Percentiles rank a stretch among this genome's conserved stretches.
Conservation (phyloP, 2,888 invertebrate genomes). For the Sinotaia quadrata region DNA sequence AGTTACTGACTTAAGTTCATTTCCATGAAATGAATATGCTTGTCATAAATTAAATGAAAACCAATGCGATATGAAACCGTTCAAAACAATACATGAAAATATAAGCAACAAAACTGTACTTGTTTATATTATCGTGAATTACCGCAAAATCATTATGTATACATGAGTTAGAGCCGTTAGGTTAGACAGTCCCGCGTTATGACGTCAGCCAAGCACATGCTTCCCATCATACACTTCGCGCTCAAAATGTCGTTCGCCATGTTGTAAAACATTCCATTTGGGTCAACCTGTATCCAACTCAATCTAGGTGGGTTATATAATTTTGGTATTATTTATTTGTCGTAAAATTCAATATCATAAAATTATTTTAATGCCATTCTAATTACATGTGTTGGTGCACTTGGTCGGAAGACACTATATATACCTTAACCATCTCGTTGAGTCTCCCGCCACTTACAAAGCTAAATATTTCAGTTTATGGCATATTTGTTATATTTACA, state of each 20-base stretch:
- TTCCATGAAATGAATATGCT: too few species aligned
- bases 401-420: slow-evolving; percentile 14
- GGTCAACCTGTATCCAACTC: slow-evolving; percentile 55
- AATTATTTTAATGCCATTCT: slow-evolving; percentile 11
- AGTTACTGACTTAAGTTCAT: too few species aligned
- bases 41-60: too few species aligned
- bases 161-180: too few species aligned
- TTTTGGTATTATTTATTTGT: background rate
- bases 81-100: too few species aligned
- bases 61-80: too few species aligned
- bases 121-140: too few species aligned
- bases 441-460: slow-evolving; percentile 35
- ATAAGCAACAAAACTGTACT: too few species aligned
- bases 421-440: background rate
- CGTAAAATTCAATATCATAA: slow-evolving; percentile 3
- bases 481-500: slow-evolving; percentile 27
- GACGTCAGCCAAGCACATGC: slow-evolving; percentile 57
- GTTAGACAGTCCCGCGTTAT: slow-evolving; percentile 51
- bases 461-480: slow-evolving; percentile 30
- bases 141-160: too few species aligned
- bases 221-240: slow-evolving; percentile 57
- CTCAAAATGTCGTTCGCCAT: slow-evolving; percentile 59
- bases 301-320: slow-evolving; percentile 55
- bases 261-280: slow-evolving; percentile 46
- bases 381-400: slow-evolving; percentile 11